Base-by-base conservation (phyloP, 2,888 invertebrate genomes). In the Dascillus cervinus region DNA sequence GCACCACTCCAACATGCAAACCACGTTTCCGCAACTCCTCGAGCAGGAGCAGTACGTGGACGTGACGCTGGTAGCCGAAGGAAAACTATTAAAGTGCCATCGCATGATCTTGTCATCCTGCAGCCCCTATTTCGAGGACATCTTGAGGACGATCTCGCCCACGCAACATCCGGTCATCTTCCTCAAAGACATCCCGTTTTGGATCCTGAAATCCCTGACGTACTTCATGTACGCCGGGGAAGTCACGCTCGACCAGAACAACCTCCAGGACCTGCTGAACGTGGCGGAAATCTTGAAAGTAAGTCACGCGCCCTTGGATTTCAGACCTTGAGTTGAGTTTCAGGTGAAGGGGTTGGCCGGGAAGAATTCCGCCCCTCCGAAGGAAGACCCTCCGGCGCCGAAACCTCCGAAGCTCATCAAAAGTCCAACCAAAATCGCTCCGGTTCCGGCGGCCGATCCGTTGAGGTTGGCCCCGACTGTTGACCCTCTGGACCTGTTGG, bases 151-250 rank as follows among this genome's bases (percentile, higher is more conserved):
- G 9, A 64, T 68, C 19, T 60, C 62, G 20, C 66, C 67, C 0
- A 53, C 57, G 17, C 66, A 67, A 38, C 69, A 71, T 44, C 66
- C 70, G 1, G 67, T 71, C 12, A 59, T 71, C 11, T 64, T 69
- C 35, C 57, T 72, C 52, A 66, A 65, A 28, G 68, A 69, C 36
- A 56, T 66, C 13, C 63, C 66, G 13, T 70, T 65, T 49, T 69
- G 68, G 66, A 65, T 68, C 28, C 50, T 72, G n/a, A 65, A 66
- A 46, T 62, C 65, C 2, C 49, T 71, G 3, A 65, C 70, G 14
- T 67, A 69, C 43, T 71, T 70, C 46, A 70, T 71, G 69, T 71
- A 71, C 51, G 58, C 64, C 2, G 71, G 71, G 1, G 70, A 71
- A 52, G 67, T 70, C 1, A 66, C 67, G 41, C 65, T 71, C 9